Base-by-base conservation (phyloP, 2,797 vertebrate species). In the Gymnothorax reevesii region DNA sequence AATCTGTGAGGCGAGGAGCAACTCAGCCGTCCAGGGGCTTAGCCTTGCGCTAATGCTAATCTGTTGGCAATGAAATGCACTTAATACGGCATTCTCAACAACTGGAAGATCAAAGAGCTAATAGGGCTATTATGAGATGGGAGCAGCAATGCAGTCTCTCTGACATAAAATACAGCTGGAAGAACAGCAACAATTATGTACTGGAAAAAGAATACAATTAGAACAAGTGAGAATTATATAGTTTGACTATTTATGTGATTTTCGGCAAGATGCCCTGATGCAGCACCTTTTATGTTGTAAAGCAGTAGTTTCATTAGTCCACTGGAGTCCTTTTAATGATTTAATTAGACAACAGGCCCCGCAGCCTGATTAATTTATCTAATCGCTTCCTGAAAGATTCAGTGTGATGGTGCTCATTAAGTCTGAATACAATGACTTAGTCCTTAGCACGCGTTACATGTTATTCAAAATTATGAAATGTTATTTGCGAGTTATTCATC, bases 331-430 rank as follows among this genome's bases (percentile, higher is more conserved):
- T 33, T 75, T 52, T 77, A 77, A 77, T 33, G n/a, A 77, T 42
- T 33, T 77, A 49, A 77, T 77, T 49, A 77, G 13, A 77, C 33
- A 77, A 12, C 73, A 20, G 42, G 77, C 49, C 49, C 20, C n/a
- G 77, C 77, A 55, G 77, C 9, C 15, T 80, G 77, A 22, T 49
- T 80, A 2, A 80, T 80, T 80, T 8, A 77, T 77, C 73, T 80
- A 52, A 9, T 13, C 10, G n/a, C 77, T 42, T 52, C 73, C 27
- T 77, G 73, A 77, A 27, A 73, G 69, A 12, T 15, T 42, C 27
- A 15, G 13, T 42, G 49, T 15, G 27, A 49, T 42, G 17, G 15
- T 52, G 33, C 2, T 49, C 49, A 4, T 77, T 33, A 69, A 69
- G 66, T 69, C 5, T 64, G 66, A 69, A 25, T 73, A 12, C 69